Base-by-base conservation (phyloP, 1,140 invertebrate genomes). In the Teleogryllus occipitalis region DNA sequence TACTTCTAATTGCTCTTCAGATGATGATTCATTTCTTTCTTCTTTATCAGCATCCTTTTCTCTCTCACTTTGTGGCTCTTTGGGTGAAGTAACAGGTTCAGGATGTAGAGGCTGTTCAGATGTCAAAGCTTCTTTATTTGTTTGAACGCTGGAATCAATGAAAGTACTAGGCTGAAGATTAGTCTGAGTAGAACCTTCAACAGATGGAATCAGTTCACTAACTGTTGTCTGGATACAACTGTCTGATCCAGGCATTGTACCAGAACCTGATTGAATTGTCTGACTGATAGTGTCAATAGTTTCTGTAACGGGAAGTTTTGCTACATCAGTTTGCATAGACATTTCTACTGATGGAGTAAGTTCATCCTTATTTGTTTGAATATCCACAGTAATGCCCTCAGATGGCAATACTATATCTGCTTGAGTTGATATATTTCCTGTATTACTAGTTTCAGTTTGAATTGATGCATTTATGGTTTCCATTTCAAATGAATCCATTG, bases 1-100 rank as follows among this genome's bases (percentile, higher is more conserved):
- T 8, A 92, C 85, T 84, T 92, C 90, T 80, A 90, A 92, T 7
- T 89, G 89, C 82, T 91, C 90, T 78, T 89, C 89, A 78, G 87
- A 84, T 8, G 88, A 89, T 75, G 87, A 86, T 47, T 86, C 54
- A 65, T 65, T 65, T 65, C 18, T 65, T 10, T 65, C 54, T 18
- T 65, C 2, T 18, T 14, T 10, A 65, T 65, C 18, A 10, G 54
- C 54, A 14, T 65, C 54, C 18, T 14, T 65, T 39, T 39, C 27
- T 39, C 27, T 39, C 27, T 39, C 27, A 39, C 1, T 39, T 39
- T 39, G 27, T 39, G 27, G 27, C 27, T 39, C 27, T 39, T 39
- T 39, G 27, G 27, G 27, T 39, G 27, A 39, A 39, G 27, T 39
- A 5, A 5, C 27, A 39, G 5, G 5, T 39, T 39, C 27, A 39